These are phyloP conservation scores for Lymantria dispar DNA, from an alignment of 2,888 invertebrate genomes.

Conservation along the genomic window DNA sequence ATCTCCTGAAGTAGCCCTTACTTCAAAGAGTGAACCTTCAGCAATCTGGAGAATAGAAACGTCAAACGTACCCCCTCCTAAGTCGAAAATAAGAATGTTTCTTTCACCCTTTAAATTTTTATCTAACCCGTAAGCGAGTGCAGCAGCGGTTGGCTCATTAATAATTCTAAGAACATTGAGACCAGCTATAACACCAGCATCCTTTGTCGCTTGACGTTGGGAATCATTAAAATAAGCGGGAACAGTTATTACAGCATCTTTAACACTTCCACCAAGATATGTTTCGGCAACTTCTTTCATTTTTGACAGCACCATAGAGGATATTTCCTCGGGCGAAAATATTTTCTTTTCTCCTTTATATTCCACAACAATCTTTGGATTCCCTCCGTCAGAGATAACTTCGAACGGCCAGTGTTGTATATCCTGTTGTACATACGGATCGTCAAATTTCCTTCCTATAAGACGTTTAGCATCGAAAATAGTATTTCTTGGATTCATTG, in stretches of 20 bases:
- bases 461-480: constrained; percentile 92
- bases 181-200: constrained; percentile 93
- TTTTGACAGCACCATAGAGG: constrained; percentile 92
- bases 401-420: constrained; percentile 93
- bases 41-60: constrained; percentile 95
- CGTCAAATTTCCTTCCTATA: constrained; percentile 91
- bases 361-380: constrained; percentile 88
- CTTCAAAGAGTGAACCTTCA: constrained; percentile 92
- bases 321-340: constrained; percentile 92
- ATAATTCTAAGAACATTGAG: constrained; percentile 94
- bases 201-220: constrained; percentile 93
- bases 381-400: constrained; percentile 85
- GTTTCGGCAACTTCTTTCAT: constrained; percentile 92
- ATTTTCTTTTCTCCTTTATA: constrained; percentile 88
- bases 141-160: constrained; percentile 95
- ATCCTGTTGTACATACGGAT: constrained; percentile 89
- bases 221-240: constrained; percentile 93
- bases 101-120: constrained; percentile 88
- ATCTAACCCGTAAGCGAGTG: constrained; percentile 92
- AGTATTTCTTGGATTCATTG: constrained; percentile 91
- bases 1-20: constrained; percentile 90
- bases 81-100: constrained; percentile 88
- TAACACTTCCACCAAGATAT: constrained; percentile 87
- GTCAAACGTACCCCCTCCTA: constrained; percentile 95
- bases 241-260: constrained; percentile 91